These are phyloP conservation scores for Albula goreensis DNA, from an alignment of 2,113 vertebrate species.

Conservation along the genomic window DNA sequence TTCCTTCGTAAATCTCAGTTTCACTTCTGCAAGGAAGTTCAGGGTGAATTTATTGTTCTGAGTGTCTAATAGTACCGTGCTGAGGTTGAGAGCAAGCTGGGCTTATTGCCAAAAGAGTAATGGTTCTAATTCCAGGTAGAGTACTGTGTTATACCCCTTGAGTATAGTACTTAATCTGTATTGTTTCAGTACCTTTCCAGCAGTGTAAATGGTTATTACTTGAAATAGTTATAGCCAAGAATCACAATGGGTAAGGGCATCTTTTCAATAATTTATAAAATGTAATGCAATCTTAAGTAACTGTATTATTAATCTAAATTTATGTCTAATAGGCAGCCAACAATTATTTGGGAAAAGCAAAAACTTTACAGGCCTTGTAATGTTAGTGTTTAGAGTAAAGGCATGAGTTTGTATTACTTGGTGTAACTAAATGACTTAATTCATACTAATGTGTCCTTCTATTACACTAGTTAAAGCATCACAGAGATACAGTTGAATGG, in stretches of 20 bases:
- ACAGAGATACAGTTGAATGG: no score
- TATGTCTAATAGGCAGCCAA: background rate
- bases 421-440: background rate
- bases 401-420: background rate
- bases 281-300: background rate
- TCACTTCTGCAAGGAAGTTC: no score
- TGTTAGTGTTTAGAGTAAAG: background rate
- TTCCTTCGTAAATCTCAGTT: background rate
- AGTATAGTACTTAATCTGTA: background rate
- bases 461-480: no score
- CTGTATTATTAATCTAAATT: background rate
- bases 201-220: background rate
- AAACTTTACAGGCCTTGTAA: background rate
- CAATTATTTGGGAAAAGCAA: background rate
- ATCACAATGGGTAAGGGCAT: background rate
- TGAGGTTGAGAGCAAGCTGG: background rate
- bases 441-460: background rate
- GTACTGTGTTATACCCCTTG: background rate
- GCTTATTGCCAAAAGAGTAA: background rate
- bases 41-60: no score
- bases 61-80: background rate
- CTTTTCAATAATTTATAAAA: background rate
- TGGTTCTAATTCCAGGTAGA: constrained; percentile 1
- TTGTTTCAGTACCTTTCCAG: background rate
- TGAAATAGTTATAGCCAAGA: background rate